Evolutionary conservation across 92 coral and sea anemone species (phyloP), one percentile per base, ranked within the genome.

Genomic region (Porites evermanni): DNA sequence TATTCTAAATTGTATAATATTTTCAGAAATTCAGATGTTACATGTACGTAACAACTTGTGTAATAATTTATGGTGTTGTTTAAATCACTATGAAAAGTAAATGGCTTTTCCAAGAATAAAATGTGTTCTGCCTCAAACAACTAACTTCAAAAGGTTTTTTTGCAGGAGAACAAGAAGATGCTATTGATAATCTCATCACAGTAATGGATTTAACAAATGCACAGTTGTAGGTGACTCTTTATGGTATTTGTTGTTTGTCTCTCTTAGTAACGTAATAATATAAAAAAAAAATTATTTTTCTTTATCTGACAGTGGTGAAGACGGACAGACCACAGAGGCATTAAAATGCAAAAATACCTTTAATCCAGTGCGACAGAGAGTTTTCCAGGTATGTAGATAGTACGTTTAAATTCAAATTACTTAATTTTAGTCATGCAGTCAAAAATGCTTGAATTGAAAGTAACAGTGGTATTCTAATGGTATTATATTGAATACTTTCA

Each of bases 341-440:
- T 77, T 96, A 53, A 94, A 96, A 72, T 94, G 97, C 54, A 96
- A 94, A 68, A 88, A 89, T 70, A 96, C 95, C 0, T 96, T 96
- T 70, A 96, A 96, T 75, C 99, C 99, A 18, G 93, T 91, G 65
- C 92, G 97, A 56, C 99, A 96, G 81, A 88, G 99, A 72, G 93
- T 96, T 12, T 96, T 96, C 23, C 99, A 96, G 99, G 99, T 96
- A 74, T 26, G 19, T 53, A 21, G 1, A 1, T 29, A 20, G 60
- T 54, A 13, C 14, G 60, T 13, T 10, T 10, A 54, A 54, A 13
- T 38, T 38, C 47, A 38, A 38, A 38, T 38, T 38, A 38, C 32
- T 29, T 29, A 29, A 29, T 29, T 29, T 29, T 29, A 29, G 32
- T 0, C 32, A 29, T 29, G 32, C 47, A 38, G 47, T 38, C 47